Percentiles rank a stretch among this genome's conserved stretches.
Conservation (phyloP, 2,888 invertebrate species). For the Thereva unica region DNA sequence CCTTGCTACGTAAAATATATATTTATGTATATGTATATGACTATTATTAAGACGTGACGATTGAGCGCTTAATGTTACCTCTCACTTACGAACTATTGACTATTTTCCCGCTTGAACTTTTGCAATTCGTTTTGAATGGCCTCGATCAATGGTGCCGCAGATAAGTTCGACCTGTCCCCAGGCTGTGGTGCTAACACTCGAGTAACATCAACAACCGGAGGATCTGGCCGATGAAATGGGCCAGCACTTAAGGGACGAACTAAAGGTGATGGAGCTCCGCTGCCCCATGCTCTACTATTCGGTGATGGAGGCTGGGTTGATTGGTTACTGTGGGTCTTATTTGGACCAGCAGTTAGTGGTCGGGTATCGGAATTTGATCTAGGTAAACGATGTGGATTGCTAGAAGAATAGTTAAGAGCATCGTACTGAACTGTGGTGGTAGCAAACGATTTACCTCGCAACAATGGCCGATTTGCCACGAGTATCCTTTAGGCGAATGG, state of each 20-base stretch:
- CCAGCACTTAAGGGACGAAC: constrained; percentile 69
- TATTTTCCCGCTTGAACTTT: constrained; percentile 52
- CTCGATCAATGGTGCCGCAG: constrained; percentile 80
- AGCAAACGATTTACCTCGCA: constrained; percentile 48
- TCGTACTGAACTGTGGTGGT: constrained; percentile 1
- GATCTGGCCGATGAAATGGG: constrained; percentile 63
- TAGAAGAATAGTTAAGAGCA: constrained; percentile 38
- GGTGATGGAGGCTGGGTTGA: constrained; percentile 58
- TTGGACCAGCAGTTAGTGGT: constrained; percentile 56
- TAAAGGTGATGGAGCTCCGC: constrained; percentile 60
- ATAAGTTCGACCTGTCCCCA: constrained; percentile 63
- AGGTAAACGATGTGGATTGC: constrained; percentile 42
- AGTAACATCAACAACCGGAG: constrained; percentile 52
- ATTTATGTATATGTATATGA: too few relatives aligned
- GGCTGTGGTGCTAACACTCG: constrained; percentile 42
- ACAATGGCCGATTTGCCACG: constrained; percentile 57
- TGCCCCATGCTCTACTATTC: constrained; percentile 61
- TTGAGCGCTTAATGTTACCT: too few relatives aligned
- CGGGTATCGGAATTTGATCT: constrained; percentile 49
- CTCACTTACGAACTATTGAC: constrained; percentile 12
- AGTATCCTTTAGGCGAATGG: constrained; percentile 47
- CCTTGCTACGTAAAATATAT: too few relatives aligned
- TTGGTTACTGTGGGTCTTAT: constrained; percentile 51
- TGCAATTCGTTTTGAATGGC: constrained; percentile 77
- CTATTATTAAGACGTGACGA: too few relatives aligned